Conservation (phyloP, 1,140 invertebrate species). For the Pseudomyrmex flavicornis region DNA sequence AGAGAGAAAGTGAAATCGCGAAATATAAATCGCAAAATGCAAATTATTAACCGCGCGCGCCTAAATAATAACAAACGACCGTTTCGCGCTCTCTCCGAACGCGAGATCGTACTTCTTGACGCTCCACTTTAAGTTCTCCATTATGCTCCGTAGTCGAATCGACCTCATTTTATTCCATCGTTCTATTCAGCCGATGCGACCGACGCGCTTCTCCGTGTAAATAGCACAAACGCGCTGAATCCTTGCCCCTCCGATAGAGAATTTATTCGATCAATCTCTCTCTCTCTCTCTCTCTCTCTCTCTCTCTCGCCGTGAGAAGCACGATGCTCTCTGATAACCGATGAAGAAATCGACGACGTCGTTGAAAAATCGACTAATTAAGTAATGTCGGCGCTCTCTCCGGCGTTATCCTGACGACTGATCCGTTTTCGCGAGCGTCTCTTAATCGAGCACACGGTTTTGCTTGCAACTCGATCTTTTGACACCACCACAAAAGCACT, state of each 20-base stretch:
- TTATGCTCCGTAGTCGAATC: constrained; percentile 47
- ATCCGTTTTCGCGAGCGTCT: constrained; percentile 18
- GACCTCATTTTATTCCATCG: constrained; percentile 60
- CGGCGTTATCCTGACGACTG: not conserved
- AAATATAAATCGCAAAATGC: constrained; percentile 10
- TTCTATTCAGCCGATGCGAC: constrained; percentile 27
- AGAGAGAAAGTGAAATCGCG: not conserved
- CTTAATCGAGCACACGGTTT: constrained; percentile 4
- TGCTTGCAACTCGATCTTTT: not conserved
- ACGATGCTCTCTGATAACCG: not conserved
- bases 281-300: too few species aligned
- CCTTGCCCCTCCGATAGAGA: not conserved
- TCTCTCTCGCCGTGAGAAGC: too few species aligned
- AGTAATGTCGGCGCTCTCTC: constrained; percentile 9
- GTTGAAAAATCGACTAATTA: constrained; percentile 37
- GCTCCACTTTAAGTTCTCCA: constrained; percentile 57
- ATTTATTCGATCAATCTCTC: constrained; percentile 16
- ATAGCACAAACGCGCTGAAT: constrained; percentile 44
- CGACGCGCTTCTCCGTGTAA: constrained; percentile 22
- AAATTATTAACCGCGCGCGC: not conserved
- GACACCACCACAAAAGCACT: not conserved
- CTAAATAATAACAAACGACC: not conserved
- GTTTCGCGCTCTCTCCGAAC: too few species aligned
- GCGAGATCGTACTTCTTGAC: constrained; percentile 6
- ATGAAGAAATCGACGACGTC: constrained; percentile 3